These are phyloP conservation scores for Phylloscopus trochiloides DNA, from an alignment of 2,113 vertebrate genomes.

Conservation along the genomic window DNA sequence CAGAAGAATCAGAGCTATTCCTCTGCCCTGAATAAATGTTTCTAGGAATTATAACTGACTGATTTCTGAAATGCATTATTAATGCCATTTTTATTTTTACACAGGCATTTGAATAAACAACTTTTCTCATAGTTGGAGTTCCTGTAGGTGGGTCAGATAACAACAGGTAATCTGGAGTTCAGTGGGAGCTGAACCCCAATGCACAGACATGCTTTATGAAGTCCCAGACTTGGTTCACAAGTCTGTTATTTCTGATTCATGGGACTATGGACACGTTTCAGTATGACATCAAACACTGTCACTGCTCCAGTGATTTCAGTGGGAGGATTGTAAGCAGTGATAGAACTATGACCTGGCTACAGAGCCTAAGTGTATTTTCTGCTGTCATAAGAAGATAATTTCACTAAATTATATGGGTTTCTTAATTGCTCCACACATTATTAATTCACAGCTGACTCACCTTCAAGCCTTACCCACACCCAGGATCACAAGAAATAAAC, in stretches of 20 bases:
- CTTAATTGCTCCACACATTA: slow-evolving; percentile 3
- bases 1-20: background rate
- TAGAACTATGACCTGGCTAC: background rate
- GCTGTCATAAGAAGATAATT: background rate
- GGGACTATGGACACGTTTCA: background rate
- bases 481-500: background rate
- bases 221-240: background rate
- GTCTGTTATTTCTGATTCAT: background rate
- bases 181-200: fast-evolving
- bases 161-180: background rate
- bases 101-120: background rate
- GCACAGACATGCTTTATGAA: background rate
- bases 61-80: background rate
- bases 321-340: background rate
- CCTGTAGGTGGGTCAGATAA: background rate
- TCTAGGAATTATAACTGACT: background rate
- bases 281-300: background rate
- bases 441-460: slow-evolving; percentile 10
- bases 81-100: background rate
- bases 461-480: background rate
- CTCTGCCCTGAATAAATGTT: background rate
- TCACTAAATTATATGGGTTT: background rate
- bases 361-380: background rate
- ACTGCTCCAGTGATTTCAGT: background rate
- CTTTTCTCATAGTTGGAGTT: background rate